Conservation (phyloP, 2,888 invertebrate species). For the Tenthredo notha region DNA sequence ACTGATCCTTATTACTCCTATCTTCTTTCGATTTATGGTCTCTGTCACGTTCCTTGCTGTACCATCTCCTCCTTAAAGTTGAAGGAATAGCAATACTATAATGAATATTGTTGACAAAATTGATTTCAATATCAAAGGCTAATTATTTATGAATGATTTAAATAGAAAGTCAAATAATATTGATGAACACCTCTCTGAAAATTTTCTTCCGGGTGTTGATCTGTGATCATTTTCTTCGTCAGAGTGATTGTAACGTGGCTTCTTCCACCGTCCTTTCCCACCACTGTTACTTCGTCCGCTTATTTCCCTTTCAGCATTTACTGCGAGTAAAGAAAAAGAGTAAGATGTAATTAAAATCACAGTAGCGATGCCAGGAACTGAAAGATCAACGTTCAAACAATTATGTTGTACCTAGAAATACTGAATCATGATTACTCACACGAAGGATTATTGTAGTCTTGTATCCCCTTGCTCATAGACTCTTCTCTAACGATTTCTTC, state of each 20-base stretch:
- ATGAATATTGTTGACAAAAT: neutral
- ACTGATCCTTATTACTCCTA: conserved; percentile 54
- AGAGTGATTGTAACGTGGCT: conserved; percentile 20
- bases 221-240: conserved; percentile 41
- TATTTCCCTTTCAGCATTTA: conserved; percentile 24
- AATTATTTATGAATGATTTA: neutral
- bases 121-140: neutral
- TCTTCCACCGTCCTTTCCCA: conserved; percentile 42
- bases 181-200: conserved; percentile 43
- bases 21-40: conserved; percentile 60
- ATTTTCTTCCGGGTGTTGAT: conserved; percentile 23
- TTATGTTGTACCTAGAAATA: neutral
- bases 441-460: conserved; percentile 19
- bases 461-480: conserved; percentile 69
- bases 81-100: neutral
- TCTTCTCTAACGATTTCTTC: conserved; percentile 76
- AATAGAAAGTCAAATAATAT: neutral
- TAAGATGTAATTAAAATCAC: neutral
- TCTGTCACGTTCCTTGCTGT: conserved; percentile 63
- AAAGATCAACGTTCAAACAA: neutral
- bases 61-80: conserved; percentile 63
- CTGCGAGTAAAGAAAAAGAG: neutral
- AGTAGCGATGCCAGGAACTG: neutral
- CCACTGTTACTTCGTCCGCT: conserved; percentile 13
- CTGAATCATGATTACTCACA: conserved; percentile 6